Evolutionary conservation across 2,888 invertebrate species (phyloP), one percentile per base, ranked within the genome.

Genomic region (Lucinisca nassula): DNA sequence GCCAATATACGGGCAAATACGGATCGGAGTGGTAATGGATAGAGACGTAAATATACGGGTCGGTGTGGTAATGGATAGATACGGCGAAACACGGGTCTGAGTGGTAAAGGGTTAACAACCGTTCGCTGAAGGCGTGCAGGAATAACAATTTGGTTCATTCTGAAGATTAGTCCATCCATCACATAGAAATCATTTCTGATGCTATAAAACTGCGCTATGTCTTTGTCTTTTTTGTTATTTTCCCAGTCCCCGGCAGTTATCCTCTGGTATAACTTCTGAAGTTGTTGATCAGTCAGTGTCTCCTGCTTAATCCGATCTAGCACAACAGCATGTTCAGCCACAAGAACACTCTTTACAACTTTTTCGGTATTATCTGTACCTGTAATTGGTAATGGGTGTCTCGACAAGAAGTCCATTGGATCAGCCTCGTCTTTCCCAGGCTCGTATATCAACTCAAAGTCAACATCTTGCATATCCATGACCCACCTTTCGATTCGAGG

Each of bases 351-450:
- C 55, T 73, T 72, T 49, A 80, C 58, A 12, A 73, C 32, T 49
- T 73, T 37, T 32, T 73, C 73, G 30, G 77, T 83, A 17, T 51
- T 27, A 49, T 45, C 67, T 27, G n/a, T 45, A 12, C 45, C 45
- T 12, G 45, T 45, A 12, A 45, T n/a, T 58, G 61, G 61, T n/a
- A 55, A 30, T 73, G 79, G 84, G 37, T 84, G 79, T 79, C 84
- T 72, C 10, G 84, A 84, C 35, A 84, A n/a, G 35, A 38, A 84
- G 58, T 79, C 79, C 30, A 84, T n/a, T 35, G 84, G 79, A 49
- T 84, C 79, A 51, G 12, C n/a, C 24, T 79, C 84, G 45, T 79
- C 79, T 73, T 79, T 84, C 17, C 79, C 83, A 78, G 77, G 83
- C 61, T 83, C 83, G 40, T 83, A 83, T 45, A 78, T 45, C n/a